These are phyloP conservation scores for Taeniopygia guttata DNA, from an alignment of 2,797 vertebrate genomes.

Conservation along the genomic window DNA sequence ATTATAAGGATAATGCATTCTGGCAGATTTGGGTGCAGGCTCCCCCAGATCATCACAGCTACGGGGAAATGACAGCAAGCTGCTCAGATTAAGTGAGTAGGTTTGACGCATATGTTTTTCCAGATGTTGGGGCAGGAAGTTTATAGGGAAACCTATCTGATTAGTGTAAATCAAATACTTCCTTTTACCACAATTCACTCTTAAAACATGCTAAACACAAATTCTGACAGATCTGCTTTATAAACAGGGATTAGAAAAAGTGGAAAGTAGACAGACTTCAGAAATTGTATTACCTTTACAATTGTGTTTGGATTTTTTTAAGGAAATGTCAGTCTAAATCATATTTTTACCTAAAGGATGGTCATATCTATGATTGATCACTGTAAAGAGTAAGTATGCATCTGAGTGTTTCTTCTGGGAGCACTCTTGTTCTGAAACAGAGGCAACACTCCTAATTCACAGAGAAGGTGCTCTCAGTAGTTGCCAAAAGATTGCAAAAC, in stretches of 20 bases:
- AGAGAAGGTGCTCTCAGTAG: neutral
- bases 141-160: neutral
- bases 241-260: neutral
- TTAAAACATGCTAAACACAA: neutral
- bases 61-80: neutral
- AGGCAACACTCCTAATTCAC: neutral
- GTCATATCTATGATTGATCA: neutral
- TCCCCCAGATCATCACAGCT: neutral
- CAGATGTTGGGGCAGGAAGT: neutral
- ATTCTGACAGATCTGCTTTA: neutral
- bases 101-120: neutral
- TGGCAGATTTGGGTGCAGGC: neutral
- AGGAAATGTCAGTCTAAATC: neutral
- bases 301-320: neutral
- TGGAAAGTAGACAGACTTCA: neutral
- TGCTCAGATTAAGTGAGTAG: neutral
- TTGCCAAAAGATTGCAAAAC: neutral
- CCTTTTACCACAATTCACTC: neutral
- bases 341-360: neutral
- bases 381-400: neutral
- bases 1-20: neutral
- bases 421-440: neutral
- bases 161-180: slow-evolving; percentile 33
- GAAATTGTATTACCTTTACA: neutral
- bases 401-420: neutral